phyloP scores from a whole-genome alignment of 53 echinoderm and acorn worm genomes.

The Temnopleurus reevesii region DNA sequence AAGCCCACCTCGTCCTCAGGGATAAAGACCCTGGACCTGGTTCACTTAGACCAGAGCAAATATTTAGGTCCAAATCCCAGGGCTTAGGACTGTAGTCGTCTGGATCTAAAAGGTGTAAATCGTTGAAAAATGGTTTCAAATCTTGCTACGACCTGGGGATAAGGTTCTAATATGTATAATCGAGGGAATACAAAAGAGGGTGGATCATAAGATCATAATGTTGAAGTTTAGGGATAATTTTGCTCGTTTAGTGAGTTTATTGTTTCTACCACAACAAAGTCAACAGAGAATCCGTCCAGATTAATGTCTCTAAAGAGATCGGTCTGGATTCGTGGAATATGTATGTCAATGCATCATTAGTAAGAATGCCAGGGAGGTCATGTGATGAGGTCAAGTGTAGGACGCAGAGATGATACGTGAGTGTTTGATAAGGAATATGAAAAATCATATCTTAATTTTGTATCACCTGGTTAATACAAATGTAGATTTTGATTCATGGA shows the following conservation, averaged over 20 bases:
- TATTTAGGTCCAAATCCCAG: conserved; percentile 42
- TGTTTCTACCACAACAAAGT: conserved; percentile 57
- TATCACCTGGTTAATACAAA: too few species aligned
- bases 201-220: conserved; percentile 14
- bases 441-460: too few species aligned
- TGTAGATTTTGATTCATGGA: too few species aligned
- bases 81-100: conserved; percentile 19
- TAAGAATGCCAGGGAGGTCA: conserved; percentile 1
- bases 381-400: not conserved
- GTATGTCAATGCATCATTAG: conserved; percentile 58
- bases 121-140: conserved; percentile 27
- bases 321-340: conserved; percentile 50
- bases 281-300: conserved; percentile 29
- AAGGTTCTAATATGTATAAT: not conserved
- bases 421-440: too few species aligned
- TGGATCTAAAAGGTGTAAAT: conserved; percentile 49
- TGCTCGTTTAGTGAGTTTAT: conserved; percentile 28
- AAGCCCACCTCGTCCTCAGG: conserved; percentile 10
- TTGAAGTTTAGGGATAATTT: conserved; percentile 32
- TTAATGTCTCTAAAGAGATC: conserved; percentile 42
- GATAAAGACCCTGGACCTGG: conserved; percentile 39
- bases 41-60: conserved; percentile 28
- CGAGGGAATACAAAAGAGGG: conserved; percentile 19
- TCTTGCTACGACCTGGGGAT: not conserved
- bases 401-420: not conserved